A percentile compares a stretch with the other conserved stretches of the same genome.
These are phyloP conservation scores for Leuctra nigra DNA, from an alignment of 2,888 invertebrate species.

Conservation along the genomic window DNA sequence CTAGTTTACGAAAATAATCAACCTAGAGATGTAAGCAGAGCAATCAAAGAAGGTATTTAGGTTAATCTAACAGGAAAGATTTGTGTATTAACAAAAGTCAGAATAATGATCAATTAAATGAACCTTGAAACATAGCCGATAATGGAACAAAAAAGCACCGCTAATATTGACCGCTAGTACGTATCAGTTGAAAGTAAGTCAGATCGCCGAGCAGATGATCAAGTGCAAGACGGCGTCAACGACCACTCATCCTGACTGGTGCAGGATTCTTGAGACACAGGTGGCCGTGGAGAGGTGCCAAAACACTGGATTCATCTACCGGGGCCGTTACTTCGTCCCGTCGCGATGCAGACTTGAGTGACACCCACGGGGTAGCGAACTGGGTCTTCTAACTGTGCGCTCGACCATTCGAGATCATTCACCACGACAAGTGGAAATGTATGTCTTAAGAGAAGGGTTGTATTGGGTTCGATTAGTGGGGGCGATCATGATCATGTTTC, in stretches of 20 bases:
- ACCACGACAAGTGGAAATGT: too few species aligned
- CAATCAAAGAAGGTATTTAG: neutral
- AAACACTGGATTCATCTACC: too few species aligned
- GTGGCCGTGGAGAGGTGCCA: too few species aligned
- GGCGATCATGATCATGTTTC: too few species aligned
- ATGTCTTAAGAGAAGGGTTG: too few species aligned
- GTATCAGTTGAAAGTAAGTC: too few species aligned
- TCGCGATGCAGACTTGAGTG: too few species aligned
- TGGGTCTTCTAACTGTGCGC: neutral
- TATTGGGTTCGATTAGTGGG: too few species aligned
- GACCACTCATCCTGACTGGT: constrained; percentile 1
- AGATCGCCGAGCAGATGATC: neutral
- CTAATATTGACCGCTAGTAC: neutral
- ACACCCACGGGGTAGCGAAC: neutral
- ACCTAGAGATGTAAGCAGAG: neutral
- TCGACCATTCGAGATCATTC: neutral
- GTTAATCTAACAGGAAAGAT: too few species aligned
- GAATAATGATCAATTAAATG: neutral
- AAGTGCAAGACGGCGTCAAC: neutral
- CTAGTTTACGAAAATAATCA: neutral
- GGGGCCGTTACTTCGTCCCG: too few species aligned
- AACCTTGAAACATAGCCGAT: neutral
- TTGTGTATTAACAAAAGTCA: neutral
- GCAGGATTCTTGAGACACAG: too few species aligned
- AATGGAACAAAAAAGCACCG: neutral